Percentiles rank a stretch among this genome's conserved stretches.
Evolutionary conservation across 2,888 invertebrate species (phyloP).

Genomic region (Zaprionus lineosus): DNA sequence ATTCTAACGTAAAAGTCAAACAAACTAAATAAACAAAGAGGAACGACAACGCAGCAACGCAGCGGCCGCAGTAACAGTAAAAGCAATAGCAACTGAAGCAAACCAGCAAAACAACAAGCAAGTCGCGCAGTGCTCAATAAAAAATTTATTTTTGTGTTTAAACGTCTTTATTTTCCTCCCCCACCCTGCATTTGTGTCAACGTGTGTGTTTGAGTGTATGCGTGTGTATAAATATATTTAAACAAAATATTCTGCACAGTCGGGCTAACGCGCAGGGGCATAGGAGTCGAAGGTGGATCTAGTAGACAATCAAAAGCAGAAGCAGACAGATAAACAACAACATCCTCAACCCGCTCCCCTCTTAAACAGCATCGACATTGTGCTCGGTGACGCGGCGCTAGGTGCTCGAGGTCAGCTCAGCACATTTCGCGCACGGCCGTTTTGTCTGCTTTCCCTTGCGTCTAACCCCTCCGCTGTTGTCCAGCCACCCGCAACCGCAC

Average conservation of each 20-base stretch:
- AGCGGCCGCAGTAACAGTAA: slow-evolving; percentile 18
- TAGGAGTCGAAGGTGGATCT: slow-evolving; percentile 17
- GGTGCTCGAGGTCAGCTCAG: slow-evolving; percentile 71
- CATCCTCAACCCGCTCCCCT: not conserved
- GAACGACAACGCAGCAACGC: slow-evolving; percentile 48
- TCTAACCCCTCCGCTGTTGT: not conserved
- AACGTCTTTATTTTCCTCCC: slow-evolving; percentile 16
- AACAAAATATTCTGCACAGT: slow-evolving; percentile 63
- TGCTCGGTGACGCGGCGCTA: slow-evolving; percentile 65
- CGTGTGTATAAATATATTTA: slow-evolving; percentile 56
- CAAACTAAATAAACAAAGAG: slow-evolving; percentile 45
- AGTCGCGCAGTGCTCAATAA: slow-evolving; percentile 45
- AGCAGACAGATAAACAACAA: slow-evolving; percentile 66
- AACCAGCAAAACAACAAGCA: slow-evolving; percentile 57
- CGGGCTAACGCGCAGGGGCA: slow-evolving; percentile 31
- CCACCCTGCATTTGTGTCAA: slow-evolving; percentile 18
- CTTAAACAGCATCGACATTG: slow-evolving; percentile 22
- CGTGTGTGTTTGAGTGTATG: slow-evolving; percentile 11
- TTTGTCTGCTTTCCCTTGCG: slow-evolving; percentile 17
- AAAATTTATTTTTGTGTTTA: slow-evolving; percentile 68
- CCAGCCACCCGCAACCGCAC: slow-evolving; percentile 58
- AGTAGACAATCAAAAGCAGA: slow-evolving; percentile 22
- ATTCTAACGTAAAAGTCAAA: slow-evolving; percentile 34
- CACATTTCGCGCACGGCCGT: slow-evolving; percentile 68
- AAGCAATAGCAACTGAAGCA: slow-evolving; percentile 22